Evolutionary conservation across 2,797 vertebrate species (phyloP), one percentile per base, ranked within the genome.

Genomic region (Sebastes vulpes): DNA sequence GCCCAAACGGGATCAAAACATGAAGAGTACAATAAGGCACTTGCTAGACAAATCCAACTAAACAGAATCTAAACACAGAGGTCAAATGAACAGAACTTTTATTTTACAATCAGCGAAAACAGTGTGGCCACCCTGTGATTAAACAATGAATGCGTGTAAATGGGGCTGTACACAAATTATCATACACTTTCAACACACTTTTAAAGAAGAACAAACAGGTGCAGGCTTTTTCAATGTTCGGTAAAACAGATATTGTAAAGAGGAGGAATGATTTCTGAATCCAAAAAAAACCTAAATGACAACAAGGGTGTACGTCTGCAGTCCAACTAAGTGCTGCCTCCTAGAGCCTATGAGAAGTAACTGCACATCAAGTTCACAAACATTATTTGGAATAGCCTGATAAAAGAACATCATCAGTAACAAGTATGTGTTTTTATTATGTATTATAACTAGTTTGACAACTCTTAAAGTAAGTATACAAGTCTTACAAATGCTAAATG

Each of bases 11-110:
- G 73, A 66, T 77, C 58, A 61, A 83, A 89, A 76, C 64, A 58
- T 65, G 66, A 63, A 54, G 81, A 79, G 74, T 72, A 86, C 88
- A 81, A 83, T 94, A 95, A 95, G 94, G 94, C 94, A 95, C 94
- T 94, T 92, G 79, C 90, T 90, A 80, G 81, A 89, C 85, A 81
- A 85, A 87, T 74, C 87, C 75, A 90, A 86, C 63, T 54, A 2
- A 72, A 90, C 79, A 29, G 75, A 81, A 32, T 72, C 79, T 67
- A 75, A 90, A 87, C 72, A 87, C 35, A 63, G 20, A 4, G 28
- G 25, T 67, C 79, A 60, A 81, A 79, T 26, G 0, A 88, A 85
- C 68, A 74, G 9, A 79, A 65, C 59, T 48, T 87, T 72, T 52
- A 77, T 75, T 84, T 72, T 75, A 89, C 89, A 92, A 81, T 87